Base-by-base conservation (phyloP, 1,140 invertebrate species). In the Steinernema khuongi region DNA sequence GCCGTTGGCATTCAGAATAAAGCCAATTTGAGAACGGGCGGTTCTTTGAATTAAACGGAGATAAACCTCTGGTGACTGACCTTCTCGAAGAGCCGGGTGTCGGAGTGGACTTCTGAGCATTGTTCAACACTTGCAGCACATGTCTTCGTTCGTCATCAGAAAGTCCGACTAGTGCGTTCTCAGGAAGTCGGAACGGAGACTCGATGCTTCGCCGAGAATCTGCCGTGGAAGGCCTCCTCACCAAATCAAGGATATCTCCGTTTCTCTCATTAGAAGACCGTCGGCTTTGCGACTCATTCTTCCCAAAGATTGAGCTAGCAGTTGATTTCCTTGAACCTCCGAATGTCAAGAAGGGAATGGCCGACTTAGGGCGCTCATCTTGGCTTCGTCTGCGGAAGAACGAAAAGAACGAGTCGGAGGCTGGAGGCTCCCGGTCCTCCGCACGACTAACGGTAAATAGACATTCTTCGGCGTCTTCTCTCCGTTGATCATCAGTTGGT, bases 171-270 rank as follows among this genome's bases (percentile, higher is more conserved):
- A 77, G 30, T 26, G 76, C 76, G 33, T 68, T 71, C 26, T 77
- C 74, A 1, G 76, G 76, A 1, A 77, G 32, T 18, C 44, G 66
- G 70, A 71, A 26, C 0, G 76, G 30, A 66, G 71, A 74, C 14
- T 77, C 76, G 26, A 36, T 76, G 22, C 72, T 75, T n/a, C 68
- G 33, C 29, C 74, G 70, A 0, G 73, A 77, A n/a, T 77, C 76
- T 2, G 70, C 74, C 33, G 70, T 71, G 1, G 75, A 77, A 22
- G 75, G 74, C 36, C 75, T 74, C 28, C 75, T n/a, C 2, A 77
- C 31, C 14, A 77, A 29, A 43, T 77, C 70, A 4, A 77, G 31
- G 18, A 77, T 74, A 50, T 77, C 75, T n/a, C 29, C 31, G 11
- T 26, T 26, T 60, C 22, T 7, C 7, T 60, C 50, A 22, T 60